phyloP scores from a whole-genome alignment of 2,113 vertebrate species.

The Porphyrio hochstetteri region DNA sequence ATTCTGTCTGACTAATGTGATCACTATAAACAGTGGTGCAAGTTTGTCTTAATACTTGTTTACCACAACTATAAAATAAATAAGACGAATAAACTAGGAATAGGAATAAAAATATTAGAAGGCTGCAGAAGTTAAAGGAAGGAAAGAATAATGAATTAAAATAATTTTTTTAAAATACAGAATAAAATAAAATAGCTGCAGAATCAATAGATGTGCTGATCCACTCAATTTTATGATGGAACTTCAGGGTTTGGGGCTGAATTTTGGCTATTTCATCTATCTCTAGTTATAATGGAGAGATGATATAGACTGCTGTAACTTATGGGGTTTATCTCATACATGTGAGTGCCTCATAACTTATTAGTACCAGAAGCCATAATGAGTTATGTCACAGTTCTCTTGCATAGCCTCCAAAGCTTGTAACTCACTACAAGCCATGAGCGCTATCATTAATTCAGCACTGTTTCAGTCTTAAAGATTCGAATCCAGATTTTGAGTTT shows the following conservation, averaged over 20 bases:
- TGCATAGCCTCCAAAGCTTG: conserved; percentile 59
- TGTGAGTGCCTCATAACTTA: conserved; percentile 67
- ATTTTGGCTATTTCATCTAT: conserved; percentile 60
- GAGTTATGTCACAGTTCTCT: conserved; percentile 67
- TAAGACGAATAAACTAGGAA: conserved; percentile 10
- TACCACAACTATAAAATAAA: background rate
- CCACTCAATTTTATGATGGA: conserved; percentile 66
- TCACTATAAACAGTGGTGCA: conserved; percentile 13
- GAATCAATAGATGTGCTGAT: conserved; percentile 62
- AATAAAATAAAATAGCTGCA: background rate
- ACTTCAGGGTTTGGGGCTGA: conserved; percentile 31
- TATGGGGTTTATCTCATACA: conserved; percentile 66
- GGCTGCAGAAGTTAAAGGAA: conserved; percentile 27
- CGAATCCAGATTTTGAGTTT: conserved; percentile 57
- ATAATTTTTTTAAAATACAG: too few species aligned
- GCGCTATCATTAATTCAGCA: conserved; percentile 69
- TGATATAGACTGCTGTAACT: conserved; percentile 70
- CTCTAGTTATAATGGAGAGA: conserved; percentile 65
- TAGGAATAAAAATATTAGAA: conserved; percentile 37
- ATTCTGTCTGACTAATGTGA: conserved; percentile 36
- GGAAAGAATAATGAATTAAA: background rate
- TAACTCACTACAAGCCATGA: conserved; percentile 61
- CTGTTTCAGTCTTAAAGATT: conserved; percentile 47
- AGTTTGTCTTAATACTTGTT: conserved; percentile 52
- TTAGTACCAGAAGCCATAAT: conserved; percentile 64